Evolutionary conservation across 2,113 vertebrate species (phyloP), one percentile per base, ranked within the genome.

Genomic region (Otus sunia): DNA sequence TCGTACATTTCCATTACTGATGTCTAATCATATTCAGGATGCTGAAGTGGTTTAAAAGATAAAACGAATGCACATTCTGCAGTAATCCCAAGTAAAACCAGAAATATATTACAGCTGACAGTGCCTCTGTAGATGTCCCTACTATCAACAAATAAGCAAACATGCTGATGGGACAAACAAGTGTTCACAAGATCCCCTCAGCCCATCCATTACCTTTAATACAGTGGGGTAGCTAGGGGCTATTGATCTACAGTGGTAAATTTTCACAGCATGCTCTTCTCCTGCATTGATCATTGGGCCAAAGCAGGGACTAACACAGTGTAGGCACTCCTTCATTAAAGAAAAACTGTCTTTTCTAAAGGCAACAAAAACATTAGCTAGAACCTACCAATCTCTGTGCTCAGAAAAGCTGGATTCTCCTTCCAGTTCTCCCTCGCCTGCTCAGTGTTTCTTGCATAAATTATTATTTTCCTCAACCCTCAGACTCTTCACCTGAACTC

Each of bases 81-180:
- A 41, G 59, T 0, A 22, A 90, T 32, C 64, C 71, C 47, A n/a
- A n/a, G 29, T 1, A 34, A 45, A 39, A 9, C 4, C 4, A 6
- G 64, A 52, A 41, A 55, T 41, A 30, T 4, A 26, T 52, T 52
- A 32, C 79, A 66, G 56, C 56, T 63, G 72, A 13, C 52, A 10
- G 86, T 0, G 36, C 55, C 75, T 63, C 90, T 45, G 88, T 18
- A n/a, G 43, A 59, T 26, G 3, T 29, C 91, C 68, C 59, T 13
- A 29, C 87, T 45, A 26, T 22, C 89, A 50, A n/a, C 69, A 60
- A 68, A 43, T 11, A 77, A 80, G 45, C 86, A 73, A 92, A 96
- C 72, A 39, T n/a, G 79, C 94, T 94, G 94, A 94, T 72, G 91
- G 94, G 80, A 86, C 96, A 96, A 94, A 91, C 88, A 72, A 90